Evolutionary conservation across 92 coral and sea anemone genomes (phyloP).

Genomic region (Zoanthus sociatus): DNA sequence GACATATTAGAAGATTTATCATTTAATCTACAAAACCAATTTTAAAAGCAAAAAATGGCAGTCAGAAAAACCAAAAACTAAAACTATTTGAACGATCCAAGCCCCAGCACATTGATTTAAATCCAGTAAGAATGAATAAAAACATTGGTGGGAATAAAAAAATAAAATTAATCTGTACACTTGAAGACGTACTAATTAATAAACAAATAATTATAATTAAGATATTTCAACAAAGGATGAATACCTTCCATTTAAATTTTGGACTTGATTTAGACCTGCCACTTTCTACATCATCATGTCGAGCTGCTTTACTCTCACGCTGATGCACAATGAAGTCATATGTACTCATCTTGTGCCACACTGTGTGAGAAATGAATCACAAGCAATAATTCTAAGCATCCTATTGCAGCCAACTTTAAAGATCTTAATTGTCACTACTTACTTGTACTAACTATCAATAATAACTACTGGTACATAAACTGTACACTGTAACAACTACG

Average conservation of each 20-base stretch:
- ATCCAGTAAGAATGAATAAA: no score
- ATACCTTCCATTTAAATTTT: conserved; percentile 71
- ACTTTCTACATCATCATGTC: conserved; percentile 63
- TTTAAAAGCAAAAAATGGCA: no score
- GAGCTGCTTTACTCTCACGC: conserved; percentile 65
- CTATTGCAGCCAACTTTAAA: background rate
- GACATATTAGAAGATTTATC: no score
- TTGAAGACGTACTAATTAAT: no score
- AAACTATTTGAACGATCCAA: no score
- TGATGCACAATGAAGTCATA: conserved; percentile 83
- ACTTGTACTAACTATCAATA: background rate
- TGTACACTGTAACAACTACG: no score
- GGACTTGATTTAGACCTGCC: conserved; percentile 58
- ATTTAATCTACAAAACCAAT: no score
- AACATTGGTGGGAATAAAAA: no score
- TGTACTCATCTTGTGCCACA: conserved; percentile 80
- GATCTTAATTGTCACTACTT: background rate
- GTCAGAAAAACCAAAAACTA: no score
- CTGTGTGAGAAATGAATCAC: conserved; percentile 46
- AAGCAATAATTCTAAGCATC: background rate
- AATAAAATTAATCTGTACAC: no score
- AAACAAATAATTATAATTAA: no score
- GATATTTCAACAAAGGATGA: background rate
- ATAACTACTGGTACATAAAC: background rate
- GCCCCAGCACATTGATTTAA: no score